Evolutionary conservation across 2,888 invertebrate genomes (phyloP), one percentile per base, ranked within the genome.

Genomic region (Ichneumoninae sp.): DNA sequence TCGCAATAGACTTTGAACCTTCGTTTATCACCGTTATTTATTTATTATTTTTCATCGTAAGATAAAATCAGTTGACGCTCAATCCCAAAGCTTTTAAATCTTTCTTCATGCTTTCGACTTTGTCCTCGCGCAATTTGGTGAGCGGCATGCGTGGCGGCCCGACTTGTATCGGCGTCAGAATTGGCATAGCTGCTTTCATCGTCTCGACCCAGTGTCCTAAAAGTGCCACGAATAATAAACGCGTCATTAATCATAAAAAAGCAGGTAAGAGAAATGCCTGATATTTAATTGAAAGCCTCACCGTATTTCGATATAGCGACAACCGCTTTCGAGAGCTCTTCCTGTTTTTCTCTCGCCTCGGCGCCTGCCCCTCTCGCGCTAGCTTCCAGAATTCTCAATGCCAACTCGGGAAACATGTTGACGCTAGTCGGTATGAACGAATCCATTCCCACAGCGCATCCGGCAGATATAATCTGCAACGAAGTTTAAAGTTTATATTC

Each of bases 391-490:
- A 97, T 96, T 71, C 95, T 93, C 8, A 94, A 92, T 13, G 95
- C 95, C 30, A 95, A 90, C 86, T 94, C 94, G 0, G 97, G 96
- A 89, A 96, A 95, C 86, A 97, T 94, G 91, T 96, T 97, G 83
- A 96, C 94, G 1, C 96, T 94, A 0, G 97, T 97, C 54, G 96
- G 95, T 86, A 97, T 97, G 47, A 96, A 95, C 3, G 97, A 97
- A 89, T 96, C 95, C 88, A 97, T 96, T 57, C 97, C 97, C 5
- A 96, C 91, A 0, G 96, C 93, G 26, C 95, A 95, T 0, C 96
- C 97, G 54, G 96, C 96, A 0, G 96, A 95, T 80, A 97, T 92
- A 33, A 97, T 93, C 96, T 97, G 89, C 69, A 93, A 93, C 68
- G 50, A 76, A 85, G 71, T 74, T 66, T 54, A 3, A 47, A 30